Evolutionary conservation across 2,113 vertebrate species (phyloP).

Genomic region (human): DNA sequence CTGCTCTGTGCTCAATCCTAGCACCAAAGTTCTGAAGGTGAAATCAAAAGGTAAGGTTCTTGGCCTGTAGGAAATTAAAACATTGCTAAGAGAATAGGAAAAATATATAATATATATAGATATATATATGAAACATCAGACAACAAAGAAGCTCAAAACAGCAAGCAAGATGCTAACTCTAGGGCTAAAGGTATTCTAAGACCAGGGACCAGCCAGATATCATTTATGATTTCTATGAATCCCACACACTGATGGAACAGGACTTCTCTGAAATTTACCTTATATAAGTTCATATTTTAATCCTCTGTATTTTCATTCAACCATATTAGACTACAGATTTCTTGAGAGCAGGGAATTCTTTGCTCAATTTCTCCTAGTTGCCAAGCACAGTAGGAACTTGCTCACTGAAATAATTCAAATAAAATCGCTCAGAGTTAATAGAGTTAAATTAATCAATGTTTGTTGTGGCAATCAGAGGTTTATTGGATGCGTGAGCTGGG

Average conservation of each 20-base stretch:
- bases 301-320: neutral
- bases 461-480: neutral
- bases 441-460: constrained; percentile 42
- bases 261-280: neutral
- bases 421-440: constrained; percentile 5
- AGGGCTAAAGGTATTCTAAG: neutral
- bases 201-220: neutral
- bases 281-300: constrained; percentile 38
- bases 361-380: constrained; percentile 25
- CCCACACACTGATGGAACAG: neutral
- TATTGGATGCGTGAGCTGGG: neutral
- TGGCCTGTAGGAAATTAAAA: neutral
- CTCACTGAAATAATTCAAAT: constrained; percentile 45
- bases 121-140: neutral
- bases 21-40: neutral
- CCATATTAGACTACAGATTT: neutral
- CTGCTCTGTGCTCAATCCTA: neutral
- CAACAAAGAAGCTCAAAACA: constrained; percentile 14
- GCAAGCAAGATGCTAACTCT: constrained; percentile 41
- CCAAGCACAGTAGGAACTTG: constrained; percentile 16
- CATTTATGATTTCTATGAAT: neutral
- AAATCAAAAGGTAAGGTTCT: neutral
- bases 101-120: neutral
- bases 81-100: neutral
- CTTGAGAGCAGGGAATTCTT: neutral